Conservation (phyloP, 2,113 vertebrate species). For the Mobula hypostoma region DNA sequence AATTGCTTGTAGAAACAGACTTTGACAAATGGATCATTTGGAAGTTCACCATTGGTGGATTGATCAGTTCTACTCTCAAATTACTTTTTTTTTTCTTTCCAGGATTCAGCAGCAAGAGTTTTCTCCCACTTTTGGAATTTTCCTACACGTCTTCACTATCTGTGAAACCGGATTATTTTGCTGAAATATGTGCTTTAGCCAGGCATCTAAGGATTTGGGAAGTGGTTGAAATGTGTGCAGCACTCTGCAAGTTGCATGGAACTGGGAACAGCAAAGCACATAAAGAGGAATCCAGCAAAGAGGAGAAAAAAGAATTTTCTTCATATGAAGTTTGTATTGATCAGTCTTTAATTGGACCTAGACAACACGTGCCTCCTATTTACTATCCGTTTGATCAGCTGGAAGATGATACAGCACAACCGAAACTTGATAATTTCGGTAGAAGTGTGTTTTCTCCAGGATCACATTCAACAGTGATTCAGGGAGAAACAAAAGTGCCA, state of each 20-base stretch:
- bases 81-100: constrained; percentile 19
- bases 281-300: constrained; percentile 12
- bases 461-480: not conserved
- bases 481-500: constrained; percentile 23
- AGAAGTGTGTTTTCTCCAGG: not conserved
- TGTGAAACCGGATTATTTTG: constrained; percentile 56
- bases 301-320: constrained; percentile 31
- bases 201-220: constrained; percentile 70
- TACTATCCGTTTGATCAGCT: not conserved
- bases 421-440: not conserved
- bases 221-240: constrained; percentile 56
- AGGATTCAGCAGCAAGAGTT: constrained; percentile 65
- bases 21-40: not conserved
- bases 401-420: not conserved
- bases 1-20: not conserved
- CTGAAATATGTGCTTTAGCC: constrained; percentile 64
- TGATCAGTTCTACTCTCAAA: not conserved
- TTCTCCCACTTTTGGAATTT: constrained; percentile 65
- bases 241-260: constrained; percentile 8
- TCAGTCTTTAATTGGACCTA: constrained; percentile 24
- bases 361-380: not conserved
- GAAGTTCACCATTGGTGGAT: not conserved
- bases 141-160: constrained; percentile 66
- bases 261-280: not conserved
- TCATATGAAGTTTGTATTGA: constrained; percentile 33